Evolutionary conservation across 2,113 vertebrate species (phyloP).

Genomic region (Calonectris borealis): DNA sequence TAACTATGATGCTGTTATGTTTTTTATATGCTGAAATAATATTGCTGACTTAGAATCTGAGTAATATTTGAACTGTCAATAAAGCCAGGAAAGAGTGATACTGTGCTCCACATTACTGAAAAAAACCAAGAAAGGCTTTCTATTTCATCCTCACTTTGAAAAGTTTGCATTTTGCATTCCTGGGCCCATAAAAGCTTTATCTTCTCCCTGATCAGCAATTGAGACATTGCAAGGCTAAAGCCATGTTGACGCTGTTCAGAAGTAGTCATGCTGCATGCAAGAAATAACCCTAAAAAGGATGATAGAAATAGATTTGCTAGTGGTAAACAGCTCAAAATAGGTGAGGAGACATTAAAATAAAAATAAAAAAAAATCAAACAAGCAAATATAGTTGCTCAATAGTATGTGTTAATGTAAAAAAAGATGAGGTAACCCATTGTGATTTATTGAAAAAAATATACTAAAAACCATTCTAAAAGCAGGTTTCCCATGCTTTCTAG

Average conservation of each 20-base stretch:
- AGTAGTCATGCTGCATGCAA: neutral
- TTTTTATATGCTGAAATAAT: neutral
- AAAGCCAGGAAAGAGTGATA: neutral
- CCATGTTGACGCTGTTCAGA: neutral
- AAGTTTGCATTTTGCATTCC: neutral
- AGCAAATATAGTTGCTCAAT: neutral
- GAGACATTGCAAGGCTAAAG: neutral
- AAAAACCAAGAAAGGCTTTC: neutral
- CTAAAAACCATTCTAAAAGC: neutral
- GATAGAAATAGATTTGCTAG: neutral
- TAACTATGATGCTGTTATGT: neutral
- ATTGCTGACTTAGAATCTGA: neutral
- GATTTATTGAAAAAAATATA: neutral
- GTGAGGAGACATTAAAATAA: neutral
- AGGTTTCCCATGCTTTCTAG: neutral
- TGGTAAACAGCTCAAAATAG: neutral
- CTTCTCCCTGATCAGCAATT: neutral
- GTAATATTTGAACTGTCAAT: neutral
- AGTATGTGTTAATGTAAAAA: neutral
- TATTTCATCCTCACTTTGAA: neutral
- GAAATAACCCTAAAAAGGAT: neutral
- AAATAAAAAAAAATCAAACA: neutral
- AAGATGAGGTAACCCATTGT: neutral
- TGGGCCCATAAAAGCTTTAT: neutral
- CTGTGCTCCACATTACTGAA: neutral